Base-by-base conservation (phyloP, 2,888 invertebrate genomes). In the Abrostola tripartita region DNA sequence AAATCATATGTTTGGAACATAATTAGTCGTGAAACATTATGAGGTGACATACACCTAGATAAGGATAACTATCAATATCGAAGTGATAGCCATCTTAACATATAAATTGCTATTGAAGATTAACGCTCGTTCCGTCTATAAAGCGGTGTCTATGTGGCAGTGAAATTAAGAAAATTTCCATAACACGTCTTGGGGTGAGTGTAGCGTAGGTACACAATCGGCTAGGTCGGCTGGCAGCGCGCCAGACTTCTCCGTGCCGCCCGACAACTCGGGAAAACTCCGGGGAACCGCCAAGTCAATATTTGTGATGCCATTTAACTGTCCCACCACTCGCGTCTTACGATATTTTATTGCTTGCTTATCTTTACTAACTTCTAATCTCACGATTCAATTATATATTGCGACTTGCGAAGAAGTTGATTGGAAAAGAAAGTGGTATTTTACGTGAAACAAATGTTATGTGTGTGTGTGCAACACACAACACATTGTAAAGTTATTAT, bases 291-390 rank as follows among this genome's bases (percentile, higher is more conserved):
- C 89, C 85, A 84, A 91, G 89, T 92, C 91, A 91, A 91, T 92
- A 92, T 92, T 92, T 92, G 91, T 87, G 88, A 88, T 88, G 89
- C 89, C 87, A 89, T 90, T 90, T 90, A 88, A 85, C 85, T 87
- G 88, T 88, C 86, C 85, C 79, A 78, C 79, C 81, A 74, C 78
- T 78, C 75, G 74, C 82, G 81, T 81, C 85, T 84, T 81, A 76
- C 79, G 73, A 82, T 86, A 86, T 86, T 90, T 87, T 84, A 87
- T 89, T 85, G 83, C 81, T 78, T 75, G 78, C 78, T 82, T 84
- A 83, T 83, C 81, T 81, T 75, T 68, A 37, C 50, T 55, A 76
- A 78, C 71, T 81, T 81, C 74, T 83, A 77, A 76, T 78, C 80
- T 72, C 53, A 61, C 42, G 54, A 69, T 61, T 62, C 47, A 73